Conservation (phyloP, 2,113 vertebrate genomes). For the Hucho hucho region DNA sequence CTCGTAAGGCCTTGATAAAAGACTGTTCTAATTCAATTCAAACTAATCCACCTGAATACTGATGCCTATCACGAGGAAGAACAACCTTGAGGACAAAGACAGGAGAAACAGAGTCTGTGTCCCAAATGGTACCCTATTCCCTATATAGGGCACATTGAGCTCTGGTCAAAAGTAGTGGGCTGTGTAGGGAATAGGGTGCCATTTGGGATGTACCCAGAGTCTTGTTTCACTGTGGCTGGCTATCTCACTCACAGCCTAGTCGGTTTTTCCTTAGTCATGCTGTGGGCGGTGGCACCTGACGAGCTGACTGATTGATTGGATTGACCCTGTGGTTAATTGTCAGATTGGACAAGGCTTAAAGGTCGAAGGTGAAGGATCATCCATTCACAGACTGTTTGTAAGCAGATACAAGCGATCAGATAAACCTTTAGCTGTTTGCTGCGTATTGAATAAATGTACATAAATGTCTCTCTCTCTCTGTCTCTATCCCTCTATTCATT, state of each 20-base stretch:
- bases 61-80: constrained; percentile 57
- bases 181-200: neutral
- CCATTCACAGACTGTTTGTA: too few relatives aligned
- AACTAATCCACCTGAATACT: constrained; percentile 67
- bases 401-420: too few relatives aligned
- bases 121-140: neutral
- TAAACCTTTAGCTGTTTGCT: too few relatives aligned
- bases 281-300: constrained; percentile 22
- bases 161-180: neutral
- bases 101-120: neutral
- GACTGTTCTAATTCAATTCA: constrained; percentile 69
- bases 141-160: too few relatives aligned
- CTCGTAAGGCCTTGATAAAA: constrained; percentile 46
- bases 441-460: too few relatives aligned
- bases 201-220: constrained; percentile 18
- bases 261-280: constrained; percentile 26
- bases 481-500: too few relatives aligned
- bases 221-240: constrained; percentile 39
- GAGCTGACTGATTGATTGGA: neutral
- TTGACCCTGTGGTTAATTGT: neutral
- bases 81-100: constrained; percentile 64
- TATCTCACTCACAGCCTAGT: constrained; percentile 25
- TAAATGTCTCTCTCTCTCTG: too few relatives aligned
- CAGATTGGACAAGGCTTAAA: constrained; percentile 4
- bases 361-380: neutral